phyloP scores from a whole-genome alignment of 2,113 vertebrate species.

The Notothenia coriiceps region DNA sequence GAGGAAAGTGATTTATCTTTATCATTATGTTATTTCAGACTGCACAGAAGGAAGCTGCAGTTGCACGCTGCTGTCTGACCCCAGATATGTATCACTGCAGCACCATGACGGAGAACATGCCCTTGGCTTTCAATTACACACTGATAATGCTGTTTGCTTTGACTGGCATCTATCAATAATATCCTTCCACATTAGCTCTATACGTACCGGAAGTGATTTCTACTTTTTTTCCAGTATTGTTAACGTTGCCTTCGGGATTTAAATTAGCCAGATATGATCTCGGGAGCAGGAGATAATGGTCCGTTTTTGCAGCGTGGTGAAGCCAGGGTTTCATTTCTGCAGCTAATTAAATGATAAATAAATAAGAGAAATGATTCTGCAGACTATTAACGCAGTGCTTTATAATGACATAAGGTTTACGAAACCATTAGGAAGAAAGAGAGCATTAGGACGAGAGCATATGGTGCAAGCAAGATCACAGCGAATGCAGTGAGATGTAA shows the following conservation, averaged over 20 bases:
- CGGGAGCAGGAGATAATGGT: not conserved
- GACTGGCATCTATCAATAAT: conserved; percentile 8
- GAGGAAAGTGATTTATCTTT: conserved; percentile 51
- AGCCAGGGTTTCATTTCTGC: conserved; percentile 14
- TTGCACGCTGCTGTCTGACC: conserved; percentile 16
- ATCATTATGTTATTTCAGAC: conserved; percentile 42
- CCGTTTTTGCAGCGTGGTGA: not conserved
- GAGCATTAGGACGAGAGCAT: not conserved
- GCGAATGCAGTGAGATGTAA: not conserved
- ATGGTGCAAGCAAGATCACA: not conserved
- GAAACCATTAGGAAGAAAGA: not conserved
- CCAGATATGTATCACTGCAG: conserved; percentile 12
- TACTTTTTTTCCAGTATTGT: conserved; percentile 8
- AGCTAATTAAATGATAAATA: conserved; percentile 16
- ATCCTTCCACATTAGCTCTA: not conserved
- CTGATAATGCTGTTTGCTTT: conserved; percentile 13
- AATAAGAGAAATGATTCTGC: conserved; percentile 1
- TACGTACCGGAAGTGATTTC: not conserved
- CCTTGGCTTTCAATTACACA: conserved; percentile 30
- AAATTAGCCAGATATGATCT: conserved; percentile 15
- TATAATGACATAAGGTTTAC: not conserved
- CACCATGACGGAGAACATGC: conserved; percentile 2
- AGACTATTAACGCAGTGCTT: not conserved
- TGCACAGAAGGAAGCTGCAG: conserved; percentile 21
- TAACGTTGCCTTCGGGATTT: conserved; percentile 6